Evolutionary conservation across 2,797 vertebrate species (phyloP).

Genomic region (Pipistrellus pipistrellus): DNA sequence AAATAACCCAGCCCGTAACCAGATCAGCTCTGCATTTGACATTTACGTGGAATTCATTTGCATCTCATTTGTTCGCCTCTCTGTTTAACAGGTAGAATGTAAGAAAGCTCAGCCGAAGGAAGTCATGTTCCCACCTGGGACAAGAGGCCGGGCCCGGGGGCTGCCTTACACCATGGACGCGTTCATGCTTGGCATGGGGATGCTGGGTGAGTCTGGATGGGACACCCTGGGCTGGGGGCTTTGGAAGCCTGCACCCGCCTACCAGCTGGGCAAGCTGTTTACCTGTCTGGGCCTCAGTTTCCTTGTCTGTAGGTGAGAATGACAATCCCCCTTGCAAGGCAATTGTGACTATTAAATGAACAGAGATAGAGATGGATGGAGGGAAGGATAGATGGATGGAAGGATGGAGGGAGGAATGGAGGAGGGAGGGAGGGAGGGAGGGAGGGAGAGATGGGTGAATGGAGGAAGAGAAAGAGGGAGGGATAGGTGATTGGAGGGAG

Average conservation of each 20-base stretch:
- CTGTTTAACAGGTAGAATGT: conserved; percentile 97
- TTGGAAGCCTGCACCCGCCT: background rate
- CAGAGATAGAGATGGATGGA: background rate
- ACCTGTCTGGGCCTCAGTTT: background rate
- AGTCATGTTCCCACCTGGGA: conserved; percentile 99
- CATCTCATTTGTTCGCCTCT: conserved; percentile 91
- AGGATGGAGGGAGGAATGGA: background rate
- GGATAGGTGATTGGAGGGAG: no score
- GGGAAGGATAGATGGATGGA: background rate
- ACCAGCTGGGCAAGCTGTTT: background rate
- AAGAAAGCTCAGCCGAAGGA: conserved; percentile 99
- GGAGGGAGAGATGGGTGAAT: no score
- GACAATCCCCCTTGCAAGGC: background rate
- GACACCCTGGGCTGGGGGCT: background rate
- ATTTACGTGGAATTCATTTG: conserved; percentile 92
- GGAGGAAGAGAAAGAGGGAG: no score
- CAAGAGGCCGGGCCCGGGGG: conserved; percentile 95
- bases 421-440: background rate
- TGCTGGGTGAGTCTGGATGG: conserved; percentile 94
- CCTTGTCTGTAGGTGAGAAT: background rate
- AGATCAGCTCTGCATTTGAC: conserved; percentile 89
- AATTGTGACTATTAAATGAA: background rate
- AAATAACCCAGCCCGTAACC: conserved; percentile 88
- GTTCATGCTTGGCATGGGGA: conserved; percentile 98
- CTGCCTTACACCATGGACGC: conserved; percentile 98